These are phyloP conservation scores for Carollia perspicillata DNA, from an alignment of 2,113 vertebrate genomes.

Conservation along the genomic window DNA sequence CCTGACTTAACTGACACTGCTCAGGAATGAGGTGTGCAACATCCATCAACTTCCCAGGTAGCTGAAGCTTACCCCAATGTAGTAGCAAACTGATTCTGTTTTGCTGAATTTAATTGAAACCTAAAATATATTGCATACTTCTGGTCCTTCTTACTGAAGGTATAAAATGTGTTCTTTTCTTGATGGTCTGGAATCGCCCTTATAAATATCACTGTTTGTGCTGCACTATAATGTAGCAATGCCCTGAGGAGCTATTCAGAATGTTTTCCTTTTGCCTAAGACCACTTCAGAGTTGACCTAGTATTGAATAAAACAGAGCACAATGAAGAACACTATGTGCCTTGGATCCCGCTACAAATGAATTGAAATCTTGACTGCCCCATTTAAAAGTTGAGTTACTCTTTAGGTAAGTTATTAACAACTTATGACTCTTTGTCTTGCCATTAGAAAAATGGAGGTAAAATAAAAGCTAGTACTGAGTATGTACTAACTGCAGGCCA, in stretches of 20 bases:
- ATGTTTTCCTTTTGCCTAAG: not conserved
- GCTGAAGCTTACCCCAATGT: not conserved
- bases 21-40: not conserved
- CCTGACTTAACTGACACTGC: not conserved
- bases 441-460: not conserved
- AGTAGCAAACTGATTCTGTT: not conserved
- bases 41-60: constrained; percentile 38
- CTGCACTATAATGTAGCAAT: not conserved
- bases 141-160: not conserved
- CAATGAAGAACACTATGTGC: not conserved
- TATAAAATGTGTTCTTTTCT: not conserved
- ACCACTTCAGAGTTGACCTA: not conserved
- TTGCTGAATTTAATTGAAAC: not conserved
- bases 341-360: not conserved
- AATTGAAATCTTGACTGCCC: not conserved
- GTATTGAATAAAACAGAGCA: constrained; percentile 5
- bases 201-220: not conserved
- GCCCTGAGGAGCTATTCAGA: not conserved
- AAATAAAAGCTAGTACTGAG: not conserved
- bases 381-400: not conserved
- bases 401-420: not conserved
- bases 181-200: not conserved
- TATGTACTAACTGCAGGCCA: not conserved
- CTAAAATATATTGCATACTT: not conserved
- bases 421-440: not conserved